A percentile compares a stretch with the other conserved stretches of the same genome.
Evolutionary conservation across 1,140 invertebrate species (phyloP).

Genomic region (Streblospio benedicti): DNA sequence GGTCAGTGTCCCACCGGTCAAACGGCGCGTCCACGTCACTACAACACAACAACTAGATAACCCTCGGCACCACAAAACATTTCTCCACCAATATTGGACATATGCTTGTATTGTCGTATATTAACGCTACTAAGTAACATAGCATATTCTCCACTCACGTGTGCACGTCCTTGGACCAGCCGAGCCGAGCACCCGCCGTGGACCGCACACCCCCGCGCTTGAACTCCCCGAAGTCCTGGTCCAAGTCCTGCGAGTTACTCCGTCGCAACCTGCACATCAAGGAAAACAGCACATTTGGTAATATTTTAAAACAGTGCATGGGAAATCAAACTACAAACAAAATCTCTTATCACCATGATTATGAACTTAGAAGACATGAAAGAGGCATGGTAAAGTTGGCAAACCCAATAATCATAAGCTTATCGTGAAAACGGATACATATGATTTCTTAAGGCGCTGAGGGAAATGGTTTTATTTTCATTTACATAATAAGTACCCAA

Average conservation of each 20-base stretch:
- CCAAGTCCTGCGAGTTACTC: conserved; percentile 63
- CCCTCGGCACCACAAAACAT: too few species aligned
- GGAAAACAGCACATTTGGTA: conserved; percentile 32
- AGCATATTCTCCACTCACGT: conserved; percentile 6
- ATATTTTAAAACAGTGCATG: conserved; percentile 18
- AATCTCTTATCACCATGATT: too few species aligned
- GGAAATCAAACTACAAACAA: neutral
- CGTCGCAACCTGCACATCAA: conserved; percentile 54
- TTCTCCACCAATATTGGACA: too few species aligned
- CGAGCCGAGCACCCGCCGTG: conserved; percentile 66
- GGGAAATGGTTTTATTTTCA: too few species aligned
- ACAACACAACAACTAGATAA: conserved; percentile 21
- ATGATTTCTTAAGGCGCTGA: too few species aligned
- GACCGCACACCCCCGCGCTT: conserved; percentile 63
- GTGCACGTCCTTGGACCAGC: conserved; percentile 52
- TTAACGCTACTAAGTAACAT: too few species aligned
- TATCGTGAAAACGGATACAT: too few species aligned
- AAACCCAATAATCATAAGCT: too few species aligned
- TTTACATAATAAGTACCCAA: too few species aligned
- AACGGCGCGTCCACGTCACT: conserved; percentile 45
- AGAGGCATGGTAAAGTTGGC: too few species aligned
- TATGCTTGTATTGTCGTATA: too few species aligned
- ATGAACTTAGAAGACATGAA: too few species aligned
- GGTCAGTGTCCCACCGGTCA: conserved; percentile 68
- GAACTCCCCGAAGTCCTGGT: conserved; percentile 50